Base-by-base conservation (phyloP, 2,888 invertebrate species). In the Papilio protenor region DNA sequence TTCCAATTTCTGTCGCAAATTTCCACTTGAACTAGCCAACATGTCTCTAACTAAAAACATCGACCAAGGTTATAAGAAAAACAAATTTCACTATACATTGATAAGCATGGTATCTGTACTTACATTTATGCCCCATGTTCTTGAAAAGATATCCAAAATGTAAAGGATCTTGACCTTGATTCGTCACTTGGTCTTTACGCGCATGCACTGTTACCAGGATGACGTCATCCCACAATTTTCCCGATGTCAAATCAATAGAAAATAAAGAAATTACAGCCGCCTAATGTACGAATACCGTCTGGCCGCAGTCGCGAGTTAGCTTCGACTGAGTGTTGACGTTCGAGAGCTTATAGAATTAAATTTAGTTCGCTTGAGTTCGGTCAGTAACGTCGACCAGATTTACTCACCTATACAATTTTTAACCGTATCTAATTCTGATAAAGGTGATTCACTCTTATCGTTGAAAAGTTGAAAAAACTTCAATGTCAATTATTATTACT, bases 1-100 rank as follows among this genome's bases (percentile, higher is more conserved):
- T 89, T 98, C 97, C 85, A 98, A 93, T 86, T 96, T 96, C 82
- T 96, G 95, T 79, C 94, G 89, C 75, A 94, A 85, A 84, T 88
- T 92, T 61, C 92, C 94, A 77, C 90, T 92, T 21, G 91, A 88
- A 82, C 87, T 88, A 84, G 81, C 88, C 77, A 92, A 85, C 81
- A 91, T 86, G 80, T 91, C 89, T 87, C 84, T 90, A 81, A 94
- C 94, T 94, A 93, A 85, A 92, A 81, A 83, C 12, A 77, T 49
- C 71, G 52, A 49, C 33, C 61, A 76, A 55, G 61, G 27, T 47
- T 64, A 64, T 74, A 75, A 78, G 57, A 2, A 77, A 77, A 71
- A 49, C 57, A 27, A 70, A 73, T 76, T 16, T 27, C 33, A 1
- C 52, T 14, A 77, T 77, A 76, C 73, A 75, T 76, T 49, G 75